Evolutionary conservation across 2,797 vertebrate species (phyloP).

Genomic region (Microhierax caerulescens): DNA sequence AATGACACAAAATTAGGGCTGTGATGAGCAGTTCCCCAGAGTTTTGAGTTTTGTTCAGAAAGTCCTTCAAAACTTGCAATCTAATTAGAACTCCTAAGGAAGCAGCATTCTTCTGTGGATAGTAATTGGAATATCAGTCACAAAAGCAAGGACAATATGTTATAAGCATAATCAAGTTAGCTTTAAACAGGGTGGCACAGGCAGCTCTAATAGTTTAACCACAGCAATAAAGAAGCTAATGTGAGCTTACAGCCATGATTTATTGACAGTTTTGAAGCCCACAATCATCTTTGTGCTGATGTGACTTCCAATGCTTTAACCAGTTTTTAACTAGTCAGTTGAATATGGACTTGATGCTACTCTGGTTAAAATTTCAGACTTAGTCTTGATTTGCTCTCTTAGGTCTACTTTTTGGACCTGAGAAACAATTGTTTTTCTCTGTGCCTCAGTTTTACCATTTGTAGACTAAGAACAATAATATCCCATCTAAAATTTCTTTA

Average conservation of each 20-base stretch:
- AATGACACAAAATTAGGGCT: slow-evolving; percentile 10
- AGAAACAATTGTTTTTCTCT: background rate
- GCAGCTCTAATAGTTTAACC: background rate
- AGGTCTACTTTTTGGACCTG: background rate
- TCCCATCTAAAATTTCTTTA: background rate
- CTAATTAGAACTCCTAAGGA: slow-evolving; percentile 25
- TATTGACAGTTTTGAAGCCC: background rate
- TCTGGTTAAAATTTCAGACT: background rate
- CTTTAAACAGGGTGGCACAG: background rate
- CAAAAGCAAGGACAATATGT: slow-evolving; percentile 23
- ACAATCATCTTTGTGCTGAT: background rate
- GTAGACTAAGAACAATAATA: background rate
- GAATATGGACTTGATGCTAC: background rate
- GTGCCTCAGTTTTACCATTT: background rate
- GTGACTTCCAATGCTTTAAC: background rate
- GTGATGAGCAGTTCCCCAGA: slow-evolving; percentile 10
- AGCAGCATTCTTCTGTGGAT: background rate
- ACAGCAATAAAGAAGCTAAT: background rate
- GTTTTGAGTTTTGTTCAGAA: slow-evolving; percentile 34
- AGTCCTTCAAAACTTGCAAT: slow-evolving; percentile 42
- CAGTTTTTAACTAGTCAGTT: background rate
- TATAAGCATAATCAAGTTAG: slow-evolving; percentile 6
- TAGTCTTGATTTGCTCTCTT: background rate
- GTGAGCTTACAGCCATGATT: background rate
- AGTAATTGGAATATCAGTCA: slow-evolving; percentile 35